Evolutionary conservation across 2,113 vertebrate species (phyloP), one percentile per base, ranked within the genome.

Genomic region (Elaphurus davidianus): DNA sequence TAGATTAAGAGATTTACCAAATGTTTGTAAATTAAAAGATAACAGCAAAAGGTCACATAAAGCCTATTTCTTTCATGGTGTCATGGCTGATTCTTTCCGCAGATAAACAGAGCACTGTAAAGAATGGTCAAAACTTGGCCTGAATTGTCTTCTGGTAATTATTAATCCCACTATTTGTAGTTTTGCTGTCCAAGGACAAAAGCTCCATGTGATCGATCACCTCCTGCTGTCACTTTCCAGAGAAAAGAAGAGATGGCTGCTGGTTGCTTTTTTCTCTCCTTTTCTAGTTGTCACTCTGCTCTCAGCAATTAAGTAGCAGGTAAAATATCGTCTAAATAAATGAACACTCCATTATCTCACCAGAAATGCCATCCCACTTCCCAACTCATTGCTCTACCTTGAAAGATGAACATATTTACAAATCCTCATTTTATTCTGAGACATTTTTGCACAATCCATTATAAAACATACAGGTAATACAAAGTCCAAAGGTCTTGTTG

Each of bases 391-490:
- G 47, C 36, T 96, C 45, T 97, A 45, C 30, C 54, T 92, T 81
- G 7, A 91, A 95, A 57, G 54, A 97, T 76, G 30, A 93, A 94
- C 76, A 3, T 92, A 94, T 81, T 93, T 94, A 94, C 13, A 14
- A 94, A 91, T 62, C n/a, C 54, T 96, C 30, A 40, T 95, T 97
- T 96, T 83, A 86, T 97, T 97, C 94, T 90, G 85, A 95, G 96
- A 97, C 78, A 94, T 90, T 90, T 92, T 79, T 86, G 60, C 88
- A 98, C 9, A n/a, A 94, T 85, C 52, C 90, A 86, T 55, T 94
- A 96, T n/a, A 94, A 97, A 98, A 94, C 67, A 98, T 64, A 97
- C 16, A 92, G 43, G 94, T 45, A 95, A 94, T 88, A 97, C 74
- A 96, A 92, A 96, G 86, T 92, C 54, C 97, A 97, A 97, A 90